Percentiles rank a stretch among this genome's conserved stretches.
Evolutionary conservation across 2,797 vertebrate genomes (phyloP).

Genomic region (Limosa lapponica): DNA sequence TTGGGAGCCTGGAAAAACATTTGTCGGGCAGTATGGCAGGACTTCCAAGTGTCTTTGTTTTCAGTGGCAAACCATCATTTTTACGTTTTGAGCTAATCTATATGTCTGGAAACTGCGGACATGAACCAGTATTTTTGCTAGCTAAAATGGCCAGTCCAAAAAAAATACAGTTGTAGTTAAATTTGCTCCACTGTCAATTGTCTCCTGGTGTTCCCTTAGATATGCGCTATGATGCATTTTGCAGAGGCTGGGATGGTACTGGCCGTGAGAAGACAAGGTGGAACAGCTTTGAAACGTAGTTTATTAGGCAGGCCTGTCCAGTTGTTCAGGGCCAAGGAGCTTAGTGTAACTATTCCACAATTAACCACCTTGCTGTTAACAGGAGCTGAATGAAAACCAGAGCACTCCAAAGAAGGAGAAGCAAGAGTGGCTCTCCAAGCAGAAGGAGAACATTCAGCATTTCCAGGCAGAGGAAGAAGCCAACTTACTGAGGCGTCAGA

Average conservation of each 20-base stretch:
- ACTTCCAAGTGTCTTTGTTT: neutral
- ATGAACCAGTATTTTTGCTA: neutral
- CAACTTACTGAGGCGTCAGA: constrained; percentile 92
- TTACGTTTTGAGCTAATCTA: neutral
- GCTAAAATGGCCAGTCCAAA: neutral
- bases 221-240: neutral
- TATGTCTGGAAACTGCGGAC: neutral
- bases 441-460: constrained; percentile 98
- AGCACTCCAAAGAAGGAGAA: constrained; percentile 99
- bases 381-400: constrained; percentile 98
- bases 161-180: neutral
- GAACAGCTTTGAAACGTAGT: neutral
- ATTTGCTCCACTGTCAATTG: neutral
- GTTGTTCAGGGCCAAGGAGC: neutral
- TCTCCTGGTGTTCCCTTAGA: neutral
- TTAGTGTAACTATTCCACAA: neutral
- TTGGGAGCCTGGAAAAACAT: neutral
- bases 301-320: neutral
- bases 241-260: neutral
- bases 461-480: constrained; percentile 98
- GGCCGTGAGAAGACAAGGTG: neutral
- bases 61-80: neutral
- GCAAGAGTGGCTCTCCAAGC: constrained; percentile 98
- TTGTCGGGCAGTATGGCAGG: neutral
- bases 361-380: constrained; percentile 23